Base-by-base conservation (phyloP, 2,888 invertebrate species). In the Encarsia formosa region DNA sequence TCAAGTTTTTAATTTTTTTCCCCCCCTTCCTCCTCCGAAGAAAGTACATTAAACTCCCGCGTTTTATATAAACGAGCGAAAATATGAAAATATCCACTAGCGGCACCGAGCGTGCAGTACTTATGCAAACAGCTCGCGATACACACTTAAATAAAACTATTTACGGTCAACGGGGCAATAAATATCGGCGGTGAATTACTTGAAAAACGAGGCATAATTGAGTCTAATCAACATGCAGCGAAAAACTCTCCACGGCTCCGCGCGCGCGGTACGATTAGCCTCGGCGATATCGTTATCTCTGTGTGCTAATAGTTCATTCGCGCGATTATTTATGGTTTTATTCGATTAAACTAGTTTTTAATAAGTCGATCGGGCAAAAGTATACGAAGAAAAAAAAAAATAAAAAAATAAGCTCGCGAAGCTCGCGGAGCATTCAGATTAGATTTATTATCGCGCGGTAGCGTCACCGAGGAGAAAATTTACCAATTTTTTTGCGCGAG, bases 301-400 rank as follows among this genome's bases (percentile, higher is more conserved):
- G 4, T 42, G 34, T 26, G 49, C 49, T 52, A 56, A 52, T 52
- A 56, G 56, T 49, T 56, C 46, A 43, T 52, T 52, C 49, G 49
- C 5, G 32, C 23, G 44, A 6, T 53, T 44, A 50, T 56, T 53
- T 53, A 56, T 53, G 26, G 52, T 47, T 48, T 53, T 50, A 44
- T 48, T 53, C 41, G 43, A 50, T 47, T 50, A 43, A 52, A 50
- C 56, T 29, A 24, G 50, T 50, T 49, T 24, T 18, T 5, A 26
- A 26, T 26, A 5, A 26, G 26, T 8, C 26, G 26, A 26, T 8
- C 35, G 35, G 8, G 35, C n/a, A 35, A 15, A 8, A 15, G 35
- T 6, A 35, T 8, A 35, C 11, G 35, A 35, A 35, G 35, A 35
- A 16, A 13, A 16, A 35, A 16, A 35, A 16, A 35, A 16, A 35